These are phyloP conservation scores for Megaceryle torquata DNA, from an alignment of 2,113 vertebrate species.

Conservation along the genomic window DNA sequence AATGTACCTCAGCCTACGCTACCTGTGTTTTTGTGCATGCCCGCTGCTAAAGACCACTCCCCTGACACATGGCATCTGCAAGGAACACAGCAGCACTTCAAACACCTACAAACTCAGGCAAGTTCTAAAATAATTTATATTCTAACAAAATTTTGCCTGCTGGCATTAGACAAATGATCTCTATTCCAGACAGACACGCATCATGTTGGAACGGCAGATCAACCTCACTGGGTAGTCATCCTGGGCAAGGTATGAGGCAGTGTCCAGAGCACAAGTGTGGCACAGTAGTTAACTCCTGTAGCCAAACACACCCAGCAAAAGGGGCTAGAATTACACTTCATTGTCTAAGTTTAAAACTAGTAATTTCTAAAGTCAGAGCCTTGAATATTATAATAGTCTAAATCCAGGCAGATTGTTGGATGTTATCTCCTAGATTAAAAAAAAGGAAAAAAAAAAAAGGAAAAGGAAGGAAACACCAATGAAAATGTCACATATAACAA, in stretches of 20 bases:
- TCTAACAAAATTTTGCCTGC: neutral
- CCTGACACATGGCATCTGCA: neutral
- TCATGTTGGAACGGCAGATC: neutral
- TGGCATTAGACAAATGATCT: neutral
- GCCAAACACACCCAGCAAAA: neutral
- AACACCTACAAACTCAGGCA: neutral
- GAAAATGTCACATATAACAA: neutral
- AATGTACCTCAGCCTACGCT: neutral
- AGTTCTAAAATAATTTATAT: neutral
- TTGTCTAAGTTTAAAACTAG: neutral
- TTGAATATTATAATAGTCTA: neutral
- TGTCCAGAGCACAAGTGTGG: neutral
- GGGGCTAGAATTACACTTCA: neutral
- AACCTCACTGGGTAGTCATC: neutral
- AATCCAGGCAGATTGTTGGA: neutral
- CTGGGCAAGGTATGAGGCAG: neutral
- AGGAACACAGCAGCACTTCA: neutral
- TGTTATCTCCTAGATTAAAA: neutral
- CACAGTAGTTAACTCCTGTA: neutral
- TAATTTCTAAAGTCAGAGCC: neutral
- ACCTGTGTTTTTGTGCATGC: fast-evolving
- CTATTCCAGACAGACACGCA: neutral
- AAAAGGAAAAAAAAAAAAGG: neutral
- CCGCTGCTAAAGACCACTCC: neutral
- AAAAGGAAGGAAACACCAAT: neutral